These are phyloP conservation scores for Rattus norvegicus DNA, from an alignment of 2,113 vertebrate species.

Conservation along the genomic window GRCr8 NC_086020.1:218675001-218675500, in stretches of 20 bases:
- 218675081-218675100: not conserved
- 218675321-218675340: too few species aligned
- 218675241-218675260: not conserved
- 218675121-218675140: not conserved
- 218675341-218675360: too few species aligned
- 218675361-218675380: too few species aligned
- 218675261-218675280: not conserved
- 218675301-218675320: too few species aligned
- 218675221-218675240: not conserved
- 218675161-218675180: not conserved
- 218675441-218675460: not conserved
- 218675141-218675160: not conserved
- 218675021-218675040: not conserved
- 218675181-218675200: not conserved
- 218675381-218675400: too few species aligned
- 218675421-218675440: not conserved
- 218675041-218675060: too few species aligned
- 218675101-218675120: not conserved
- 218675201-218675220: not conserved
- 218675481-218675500: constrained; percentile 7
- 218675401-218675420: too few species aligned
- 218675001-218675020: not conserved
- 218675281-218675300: not conserved
- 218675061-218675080: not conserved
- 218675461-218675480: not conserved